Conservation (phyloP, 1,140 invertebrate species). For the Drosophila lini region DNA sequence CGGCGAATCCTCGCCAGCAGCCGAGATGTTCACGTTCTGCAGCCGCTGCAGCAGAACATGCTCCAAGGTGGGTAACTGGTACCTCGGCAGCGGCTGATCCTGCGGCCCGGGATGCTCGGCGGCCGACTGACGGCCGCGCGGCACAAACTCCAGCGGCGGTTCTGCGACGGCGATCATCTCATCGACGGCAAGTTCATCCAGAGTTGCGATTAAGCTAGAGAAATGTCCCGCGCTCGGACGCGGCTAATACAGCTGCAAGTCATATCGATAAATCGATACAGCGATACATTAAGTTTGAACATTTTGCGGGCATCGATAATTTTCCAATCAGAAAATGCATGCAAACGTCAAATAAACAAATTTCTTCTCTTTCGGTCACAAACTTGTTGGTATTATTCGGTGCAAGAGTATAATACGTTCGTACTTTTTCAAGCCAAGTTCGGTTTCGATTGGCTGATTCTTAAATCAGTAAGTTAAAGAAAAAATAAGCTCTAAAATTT, state of each 20-base stretch:
- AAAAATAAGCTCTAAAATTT: too few relatives aligned
- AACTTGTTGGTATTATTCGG: too few relatives aligned
- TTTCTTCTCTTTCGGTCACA: too few relatives aligned
- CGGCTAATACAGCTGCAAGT: conserved; percentile 47
- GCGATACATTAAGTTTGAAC: neutral
- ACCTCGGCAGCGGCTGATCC: conserved; percentile 76
- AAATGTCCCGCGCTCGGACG: conserved; percentile 31
- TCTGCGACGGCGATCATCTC: conserved; percentile 80
- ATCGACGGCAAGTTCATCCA: conserved; percentile 74
- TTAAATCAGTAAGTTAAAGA: too few relatives aligned
- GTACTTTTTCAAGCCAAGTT: too few relatives aligned
- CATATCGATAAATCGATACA: conserved; percentile 7
- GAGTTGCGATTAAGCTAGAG: conserved; percentile 53
- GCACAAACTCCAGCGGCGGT: conserved; percentile 90
- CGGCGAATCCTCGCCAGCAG: conserved; percentile 85
- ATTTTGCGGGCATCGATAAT: neutral
- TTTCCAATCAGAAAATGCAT: conserved; percentile 1
- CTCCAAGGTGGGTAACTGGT: conserved; percentile 84
- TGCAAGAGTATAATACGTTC: too few relatives aligned
- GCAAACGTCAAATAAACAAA: too few relatives aligned
- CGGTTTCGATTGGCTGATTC: too few relatives aligned
- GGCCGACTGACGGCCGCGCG: conserved; percentile 93
- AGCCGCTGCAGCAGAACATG: conserved; percentile 89
- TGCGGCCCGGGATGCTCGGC: conserved; percentile 89
- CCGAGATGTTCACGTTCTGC: conserved; percentile 89